phyloP scores from a whole-genome alignment of 2,113 vertebrate genomes.

The Hydrochoerus hydrochaeris region DNA sequence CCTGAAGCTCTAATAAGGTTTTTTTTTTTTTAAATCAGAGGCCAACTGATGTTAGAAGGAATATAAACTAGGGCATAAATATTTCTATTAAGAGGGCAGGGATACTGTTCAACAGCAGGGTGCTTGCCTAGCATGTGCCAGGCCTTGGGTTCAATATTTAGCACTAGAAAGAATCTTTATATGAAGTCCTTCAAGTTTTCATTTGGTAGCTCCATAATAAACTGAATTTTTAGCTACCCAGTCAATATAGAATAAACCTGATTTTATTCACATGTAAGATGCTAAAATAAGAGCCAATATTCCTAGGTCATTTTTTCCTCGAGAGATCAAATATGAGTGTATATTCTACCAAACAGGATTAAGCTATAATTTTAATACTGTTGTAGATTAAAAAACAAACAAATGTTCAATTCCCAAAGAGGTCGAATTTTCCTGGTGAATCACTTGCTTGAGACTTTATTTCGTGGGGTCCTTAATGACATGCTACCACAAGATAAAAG shows the following conservation, averaged over 20 bases:
- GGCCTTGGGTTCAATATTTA: not conserved
- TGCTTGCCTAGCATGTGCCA: not conserved
- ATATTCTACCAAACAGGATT: not conserved
- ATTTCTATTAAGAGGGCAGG: not conserved
- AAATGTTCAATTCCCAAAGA: not conserved
- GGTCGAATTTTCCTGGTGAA: not conserved
- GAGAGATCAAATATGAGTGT: not conserved
- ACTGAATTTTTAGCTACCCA: not conserved
- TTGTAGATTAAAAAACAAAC: not conserved
- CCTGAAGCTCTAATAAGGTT: not conserved
- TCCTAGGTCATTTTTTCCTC: not conserved
- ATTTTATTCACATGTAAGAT: not conserved
- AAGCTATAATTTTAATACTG: not conserved
- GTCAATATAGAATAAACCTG: not conserved
- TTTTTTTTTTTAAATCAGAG: not conserved
- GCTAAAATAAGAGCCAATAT: not conserved
- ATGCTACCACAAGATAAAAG: not conserved
- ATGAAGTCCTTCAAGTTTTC: not conserved
- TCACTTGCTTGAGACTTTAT: not conserved
- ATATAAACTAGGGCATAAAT: not conserved
- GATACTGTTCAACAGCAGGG: not conserved
- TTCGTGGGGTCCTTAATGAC: not conserved
- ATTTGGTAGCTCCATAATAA: not conserved
- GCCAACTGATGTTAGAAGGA: not conserved
- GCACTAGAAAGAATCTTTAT: not conserved